phyloP scores from a whole-genome alignment of 2,797 vertebrate species.

The Hydrolagus colliei region DNA sequence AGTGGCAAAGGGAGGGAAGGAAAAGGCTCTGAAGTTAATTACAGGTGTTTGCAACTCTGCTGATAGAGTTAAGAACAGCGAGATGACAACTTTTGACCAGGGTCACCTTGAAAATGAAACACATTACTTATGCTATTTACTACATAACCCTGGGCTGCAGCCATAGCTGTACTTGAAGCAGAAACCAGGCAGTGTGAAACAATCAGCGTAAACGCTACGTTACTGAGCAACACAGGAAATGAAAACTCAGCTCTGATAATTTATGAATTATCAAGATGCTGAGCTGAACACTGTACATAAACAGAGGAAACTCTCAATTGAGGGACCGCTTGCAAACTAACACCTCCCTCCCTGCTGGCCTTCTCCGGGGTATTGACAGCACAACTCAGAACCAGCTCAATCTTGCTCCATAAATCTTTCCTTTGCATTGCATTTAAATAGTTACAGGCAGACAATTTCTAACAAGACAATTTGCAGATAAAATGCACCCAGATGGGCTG shows the following conservation, averaged over 20 bases:
- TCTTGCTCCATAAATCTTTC: conserved; percentile 57
- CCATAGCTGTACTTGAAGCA: neutral
- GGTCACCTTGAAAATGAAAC: neutral
- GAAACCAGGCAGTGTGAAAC: neutral
- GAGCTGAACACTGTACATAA: conserved; percentile 55
- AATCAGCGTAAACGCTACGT: neutral
- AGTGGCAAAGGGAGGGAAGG: neutral
- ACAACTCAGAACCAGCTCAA: neutral
- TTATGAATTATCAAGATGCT: conserved; percentile 31
- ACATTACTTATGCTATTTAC: neutral
- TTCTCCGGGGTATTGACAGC: neutral
- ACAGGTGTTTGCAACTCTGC: neutral
- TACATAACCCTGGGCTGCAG: neutral
- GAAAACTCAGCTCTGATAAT: conserved; percentile 4
- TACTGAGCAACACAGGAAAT: neutral
- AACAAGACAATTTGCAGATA: conserved; percentile 19
- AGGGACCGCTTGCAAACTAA: conserved; percentile 38
- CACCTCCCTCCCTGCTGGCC: neutral
- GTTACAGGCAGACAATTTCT: conserved; percentile 66
- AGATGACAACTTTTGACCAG: neutral
- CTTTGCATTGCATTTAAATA: conserved; percentile 58
- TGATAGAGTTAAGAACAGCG: neutral
- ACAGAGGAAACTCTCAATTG: conserved; percentile 47
- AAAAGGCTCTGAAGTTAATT: neutral
- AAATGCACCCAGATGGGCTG: conserved; percentile 7